phyloP scores from a whole-genome alignment of 2,797 vertebrate species.

The Rhinichthys osculus region DNA sequence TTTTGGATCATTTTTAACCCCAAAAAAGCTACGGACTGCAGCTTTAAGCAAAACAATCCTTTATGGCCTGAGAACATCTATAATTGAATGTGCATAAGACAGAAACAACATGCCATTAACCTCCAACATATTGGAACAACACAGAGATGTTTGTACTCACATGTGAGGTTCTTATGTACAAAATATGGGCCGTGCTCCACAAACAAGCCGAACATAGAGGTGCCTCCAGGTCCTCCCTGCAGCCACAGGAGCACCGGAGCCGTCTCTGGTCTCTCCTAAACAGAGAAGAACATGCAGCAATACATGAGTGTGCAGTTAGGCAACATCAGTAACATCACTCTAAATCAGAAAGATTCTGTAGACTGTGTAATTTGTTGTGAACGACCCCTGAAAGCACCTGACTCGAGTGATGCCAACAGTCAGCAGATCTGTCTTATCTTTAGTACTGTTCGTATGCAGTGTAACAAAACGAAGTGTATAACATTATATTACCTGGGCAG shows the following conservation, averaged over 20 bases:
- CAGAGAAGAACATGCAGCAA: conserved; percentile 24
- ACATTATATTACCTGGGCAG: conserved; percentile 74
- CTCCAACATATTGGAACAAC: not conserved
- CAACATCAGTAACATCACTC: not conserved
- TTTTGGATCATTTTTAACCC: no score
- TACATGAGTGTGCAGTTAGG: not conserved
- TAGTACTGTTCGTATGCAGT: not conserved
- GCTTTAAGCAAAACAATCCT: not conserved
- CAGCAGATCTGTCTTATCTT: conserved; percentile 26
- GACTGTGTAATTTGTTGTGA: not conserved
- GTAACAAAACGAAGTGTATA: not conserved
- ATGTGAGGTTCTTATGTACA: conserved; percentile 82
- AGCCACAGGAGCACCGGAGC: conserved; percentile 89
- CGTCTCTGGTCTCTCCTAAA: conserved; percentile 68
- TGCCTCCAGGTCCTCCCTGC: conserved; percentile 86
- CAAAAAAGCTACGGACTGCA: no score
- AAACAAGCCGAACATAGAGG: conserved; percentile 92
- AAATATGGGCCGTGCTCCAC: conserved; percentile 90
- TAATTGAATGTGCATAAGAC: not conserved
- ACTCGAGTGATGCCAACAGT: conserved; percentile 1
- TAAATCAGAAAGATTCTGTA: not conserved
- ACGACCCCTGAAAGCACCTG: not conserved
- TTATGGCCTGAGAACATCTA: not conserved
- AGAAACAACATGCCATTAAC: not conserved
- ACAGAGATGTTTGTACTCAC: conserved; percentile 69